Evolutionary conservation across 2,888 invertebrate genomes (phyloP).

Genomic region (Sisyra terminalis): DNA sequence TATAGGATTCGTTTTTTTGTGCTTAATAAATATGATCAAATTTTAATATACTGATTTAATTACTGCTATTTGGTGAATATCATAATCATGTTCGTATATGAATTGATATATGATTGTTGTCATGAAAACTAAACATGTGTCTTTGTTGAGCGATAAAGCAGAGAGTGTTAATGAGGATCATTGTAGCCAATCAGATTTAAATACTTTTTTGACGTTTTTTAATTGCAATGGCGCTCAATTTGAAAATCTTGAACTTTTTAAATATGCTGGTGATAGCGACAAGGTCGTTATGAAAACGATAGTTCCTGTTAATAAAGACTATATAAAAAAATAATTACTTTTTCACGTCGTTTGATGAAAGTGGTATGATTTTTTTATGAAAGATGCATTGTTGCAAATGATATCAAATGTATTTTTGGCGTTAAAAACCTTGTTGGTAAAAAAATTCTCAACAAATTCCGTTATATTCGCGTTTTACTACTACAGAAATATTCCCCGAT

Average conservation of each 20-base stretch:
- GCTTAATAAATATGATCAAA: too few species aligned
- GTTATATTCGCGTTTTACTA: constrained; percentile 78
- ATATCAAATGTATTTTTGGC: constrained; percentile 91
- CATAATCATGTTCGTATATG: too few species aligned
- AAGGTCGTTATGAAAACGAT: constrained; percentile 66
- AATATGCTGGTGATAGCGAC: constrained; percentile 51
- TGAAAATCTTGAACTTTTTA: constrained; percentile 47
- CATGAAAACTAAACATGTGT: too few species aligned
- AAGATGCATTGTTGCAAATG: constrained; percentile 63
- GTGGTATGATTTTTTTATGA: constrained; percentile 40
- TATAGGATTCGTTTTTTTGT: too few species aligned
- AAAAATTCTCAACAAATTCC: constrained; percentile 51
- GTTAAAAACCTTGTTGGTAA: constrained; percentile 67
- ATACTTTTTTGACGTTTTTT: constrained; percentile 59
- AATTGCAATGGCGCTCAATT: constrained; percentile 52
- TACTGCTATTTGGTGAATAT: too few species aligned
- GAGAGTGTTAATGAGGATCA: constrained; percentile 18
- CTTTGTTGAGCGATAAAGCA: too few species aligned
- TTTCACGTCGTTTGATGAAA: constrained; percentile 64
- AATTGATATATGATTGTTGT: too few species aligned
- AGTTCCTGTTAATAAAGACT: constrained; percentile 46
- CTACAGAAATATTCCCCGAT: constrained; percentile 69
- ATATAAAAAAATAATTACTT: constrained; percentile 60
- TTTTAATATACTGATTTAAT: too few species aligned
- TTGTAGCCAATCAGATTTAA: constrained; percentile 36